Evolutionary conservation across 2,113 vertebrate genomes (phyloP).

Genomic region (Lepisosteus oculatus): DNA sequence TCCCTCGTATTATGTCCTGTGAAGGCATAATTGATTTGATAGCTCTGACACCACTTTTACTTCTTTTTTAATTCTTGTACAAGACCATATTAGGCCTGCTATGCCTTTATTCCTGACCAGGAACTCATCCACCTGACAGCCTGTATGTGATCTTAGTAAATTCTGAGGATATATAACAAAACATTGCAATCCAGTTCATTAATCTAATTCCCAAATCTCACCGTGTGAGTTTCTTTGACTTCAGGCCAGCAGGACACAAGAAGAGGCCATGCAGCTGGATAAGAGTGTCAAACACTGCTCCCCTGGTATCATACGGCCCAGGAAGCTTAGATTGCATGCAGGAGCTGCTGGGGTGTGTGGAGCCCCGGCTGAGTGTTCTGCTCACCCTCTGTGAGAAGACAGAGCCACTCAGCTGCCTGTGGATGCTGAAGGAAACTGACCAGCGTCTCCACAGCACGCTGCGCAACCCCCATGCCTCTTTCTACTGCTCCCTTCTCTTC

Average conservation of each 20-base stretch:
- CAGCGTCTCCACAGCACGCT: constrained; percentile 25
- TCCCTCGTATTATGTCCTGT: no score
- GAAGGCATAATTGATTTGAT: no score
- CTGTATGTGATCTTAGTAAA: no score
- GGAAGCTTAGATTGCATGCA: constrained; percentile 25
- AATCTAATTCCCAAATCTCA: no score
- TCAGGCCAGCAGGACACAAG: constrained; percentile 1
- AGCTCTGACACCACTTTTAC: no score
- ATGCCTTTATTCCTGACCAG: no score
- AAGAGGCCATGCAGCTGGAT: constrained; percentile 22
- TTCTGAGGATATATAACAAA: no score
- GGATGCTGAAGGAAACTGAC: constrained; percentile 34
- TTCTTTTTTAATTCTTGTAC: no score
- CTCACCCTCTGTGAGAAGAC: constrained; percentile 37
- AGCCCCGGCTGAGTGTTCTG: constrained; percentile 37
- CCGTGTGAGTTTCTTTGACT: no score
- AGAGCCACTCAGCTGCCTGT: constrained; percentile 34
- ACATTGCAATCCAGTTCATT: no score
- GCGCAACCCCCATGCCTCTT: constrained; percentile 16
- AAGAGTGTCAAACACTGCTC: background rate
- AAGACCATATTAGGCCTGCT: no score
- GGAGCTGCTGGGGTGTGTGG: constrained; percentile 36
- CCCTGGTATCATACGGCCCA: background rate
- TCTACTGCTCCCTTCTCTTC: constrained; percentile 37
- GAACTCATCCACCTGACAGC: no score